A percentile compares a stretch with the other conserved stretches of the same genome.
Evolutionary conservation across 2,113 vertebrate species (phyloP).

Genomic region (Trematomus loennbergii): DNA sequence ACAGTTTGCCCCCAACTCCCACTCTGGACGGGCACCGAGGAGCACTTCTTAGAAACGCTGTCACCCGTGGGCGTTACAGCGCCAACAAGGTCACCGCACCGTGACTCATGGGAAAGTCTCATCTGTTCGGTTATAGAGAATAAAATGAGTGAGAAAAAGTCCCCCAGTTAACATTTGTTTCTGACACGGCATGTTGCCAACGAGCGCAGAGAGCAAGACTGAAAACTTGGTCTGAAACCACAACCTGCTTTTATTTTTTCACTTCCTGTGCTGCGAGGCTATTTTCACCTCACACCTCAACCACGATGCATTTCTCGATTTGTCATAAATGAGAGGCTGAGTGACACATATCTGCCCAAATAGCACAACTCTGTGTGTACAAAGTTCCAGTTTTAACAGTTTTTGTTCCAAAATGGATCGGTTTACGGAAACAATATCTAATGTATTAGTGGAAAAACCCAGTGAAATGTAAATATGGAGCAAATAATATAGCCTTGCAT

Average conservation of each 20-base stretch:
- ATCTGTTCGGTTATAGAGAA: slow-evolving; percentile 34
- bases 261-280: slow-evolving; percentile 55
- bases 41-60: slow-evolving; percentile 48
- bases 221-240: slow-evolving; percentile 30
- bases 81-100: neutral
- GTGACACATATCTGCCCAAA: neutral
- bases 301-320: slow-evolving; percentile 3
- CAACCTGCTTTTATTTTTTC: slow-evolving; percentile 39
- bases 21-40: neutral
- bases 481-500: no score
- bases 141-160: slow-evolving; percentile 45
- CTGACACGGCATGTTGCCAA: slow-evolving; percentile 32
- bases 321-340: neutral
- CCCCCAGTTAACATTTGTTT: slow-evolving; percentile 24
- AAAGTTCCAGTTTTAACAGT: no score
- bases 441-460: neutral
- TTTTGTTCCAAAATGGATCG: no score
- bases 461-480: no score
- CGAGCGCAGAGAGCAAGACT: neutral
- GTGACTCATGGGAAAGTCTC: slow-evolving; percentile 68
- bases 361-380: neutral
- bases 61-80: neutral
- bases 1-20: neutral
- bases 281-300: slow-evolving; percentile 32
- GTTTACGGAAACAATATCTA: neutral